Evolutionary conservation across 1,140 invertebrate genomes (phyloP).

Genomic region (Paraescarpia echinospica): DNA sequence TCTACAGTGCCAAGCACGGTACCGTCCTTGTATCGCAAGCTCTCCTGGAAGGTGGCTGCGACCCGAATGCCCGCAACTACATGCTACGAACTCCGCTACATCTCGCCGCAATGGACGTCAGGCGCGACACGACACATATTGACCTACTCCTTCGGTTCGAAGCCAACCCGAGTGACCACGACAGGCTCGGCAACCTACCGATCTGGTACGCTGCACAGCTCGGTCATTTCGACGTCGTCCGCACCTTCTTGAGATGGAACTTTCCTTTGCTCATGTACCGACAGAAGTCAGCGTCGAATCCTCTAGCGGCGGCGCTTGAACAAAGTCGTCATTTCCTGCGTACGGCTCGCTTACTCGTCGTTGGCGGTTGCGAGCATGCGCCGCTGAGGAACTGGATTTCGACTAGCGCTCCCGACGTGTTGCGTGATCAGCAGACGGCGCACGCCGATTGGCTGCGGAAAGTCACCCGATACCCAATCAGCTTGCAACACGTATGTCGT

Average conservation of each 20-base stretch:
- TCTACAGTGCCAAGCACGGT: slow-evolving; percentile 92
- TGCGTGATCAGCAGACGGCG: background rate
- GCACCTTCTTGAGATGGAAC: background rate
- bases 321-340: background rate
- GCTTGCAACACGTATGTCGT: background rate
- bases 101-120: slow-evolving; percentile 86
- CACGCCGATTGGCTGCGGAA: background rate
- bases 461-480: background rate
- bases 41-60: slow-evolving; percentile 81
- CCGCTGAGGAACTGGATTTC: background rate
- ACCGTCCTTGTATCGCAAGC: slow-evolving; percentile 89
- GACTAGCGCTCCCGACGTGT: background rate
- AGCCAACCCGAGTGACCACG: slow-evolving; percentile 66
- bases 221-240: background rate
- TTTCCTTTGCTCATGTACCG: background rate
- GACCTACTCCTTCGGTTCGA: slow-evolving; percentile 83
- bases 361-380: background rate
- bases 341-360: background rate
- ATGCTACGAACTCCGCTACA: slow-evolving; percentile 89
- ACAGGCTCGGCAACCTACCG: slow-evolving; percentile 17
- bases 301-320: background rate
- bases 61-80: slow-evolving; percentile 89
- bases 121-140: slow-evolving; percentile 74
- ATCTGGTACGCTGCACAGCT: slow-evolving; percentile 19
- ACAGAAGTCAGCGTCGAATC: background rate